A percentile compares a stretch with the other conserved stretches of the same genome.
Evolutionary conservation across 2,888 invertebrate genomes (phyloP).

Genomic region (Eudasyphora cyanicolor): DNA sequence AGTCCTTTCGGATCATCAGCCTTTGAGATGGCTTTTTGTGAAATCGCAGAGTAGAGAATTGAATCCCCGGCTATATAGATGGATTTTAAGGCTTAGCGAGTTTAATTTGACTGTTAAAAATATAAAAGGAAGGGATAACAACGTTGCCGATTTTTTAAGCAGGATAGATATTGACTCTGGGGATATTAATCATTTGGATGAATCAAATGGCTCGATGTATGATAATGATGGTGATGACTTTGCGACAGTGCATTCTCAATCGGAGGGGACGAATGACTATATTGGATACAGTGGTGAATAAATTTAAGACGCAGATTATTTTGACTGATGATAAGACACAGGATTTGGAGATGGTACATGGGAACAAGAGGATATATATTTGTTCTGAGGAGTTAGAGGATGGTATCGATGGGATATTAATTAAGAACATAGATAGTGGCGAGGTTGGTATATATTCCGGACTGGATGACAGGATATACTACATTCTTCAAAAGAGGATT

Average conservation of each 20-base stretch:
- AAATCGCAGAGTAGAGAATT: constrained; percentile 22
- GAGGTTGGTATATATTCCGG: constrained; percentile 55
- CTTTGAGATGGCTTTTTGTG: not conserved
- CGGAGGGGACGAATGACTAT: constrained; percentile 43
- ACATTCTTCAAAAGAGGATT: constrained; percentile 56
- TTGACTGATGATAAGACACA: constrained; percentile 40
- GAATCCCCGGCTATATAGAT: constrained; percentile 39
- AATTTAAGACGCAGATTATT: constrained; percentile 47
- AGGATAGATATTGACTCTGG: constrained; percentile 24
- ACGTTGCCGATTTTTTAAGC: constrained; percentile 42
- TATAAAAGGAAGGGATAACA: constrained; percentile 38
- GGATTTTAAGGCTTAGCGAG: constrained; percentile 35
- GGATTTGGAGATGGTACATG: constrained; percentile 25
- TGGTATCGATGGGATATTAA: constrained; percentile 42
- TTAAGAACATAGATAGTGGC: constrained; percentile 27
- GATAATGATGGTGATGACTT: constrained; percentile 28
- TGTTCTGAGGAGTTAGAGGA: constrained; percentile 35
- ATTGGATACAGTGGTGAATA: constrained; percentile 50
- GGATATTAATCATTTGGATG: constrained; percentile 5
- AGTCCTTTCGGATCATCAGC: constrained; percentile 52
- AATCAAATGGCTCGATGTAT: not conserved
- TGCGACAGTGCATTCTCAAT: constrained; percentile 36
- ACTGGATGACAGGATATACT: constrained; percentile 42
- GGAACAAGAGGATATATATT: constrained; percentile 51
- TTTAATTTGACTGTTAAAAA: not conserved